Conservation (phyloP, 2,797 vertebrate genomes). For the Diglossa cyanea region DNA sequence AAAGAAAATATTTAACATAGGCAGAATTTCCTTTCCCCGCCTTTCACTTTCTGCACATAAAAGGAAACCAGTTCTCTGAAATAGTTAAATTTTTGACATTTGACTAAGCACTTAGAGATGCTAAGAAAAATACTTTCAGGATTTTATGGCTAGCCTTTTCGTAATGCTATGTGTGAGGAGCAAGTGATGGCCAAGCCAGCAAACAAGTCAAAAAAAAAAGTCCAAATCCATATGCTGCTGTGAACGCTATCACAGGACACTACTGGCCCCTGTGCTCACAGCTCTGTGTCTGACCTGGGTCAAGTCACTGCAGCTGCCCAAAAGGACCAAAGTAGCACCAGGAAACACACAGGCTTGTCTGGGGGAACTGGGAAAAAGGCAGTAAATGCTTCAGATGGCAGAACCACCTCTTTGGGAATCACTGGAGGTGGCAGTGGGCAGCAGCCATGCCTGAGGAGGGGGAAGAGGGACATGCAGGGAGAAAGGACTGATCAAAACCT, state of each 20-base stretch:
- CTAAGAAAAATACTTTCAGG: background rate
- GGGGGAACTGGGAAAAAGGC: background rate
- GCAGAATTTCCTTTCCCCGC: background rate
- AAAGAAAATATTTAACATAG: background rate
- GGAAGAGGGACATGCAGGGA: background rate
- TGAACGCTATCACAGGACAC: background rate
- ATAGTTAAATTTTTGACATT: slow-evolving; percentile 1
- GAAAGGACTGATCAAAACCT: background rate
- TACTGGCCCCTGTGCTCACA: background rate
- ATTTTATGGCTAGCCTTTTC: background rate
- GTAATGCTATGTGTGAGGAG: background rate
- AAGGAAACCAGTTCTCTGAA: background rate
- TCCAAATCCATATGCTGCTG: background rate
- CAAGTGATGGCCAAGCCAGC: background rate
- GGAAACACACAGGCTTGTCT: background rate
- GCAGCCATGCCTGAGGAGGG: background rate
- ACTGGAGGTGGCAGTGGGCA: background rate
- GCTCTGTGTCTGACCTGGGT: background rate
- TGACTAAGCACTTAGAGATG: slow-evolving; percentile 12
- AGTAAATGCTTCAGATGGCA: background rate
- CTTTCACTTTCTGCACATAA: background rate
- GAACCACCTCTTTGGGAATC: background rate
- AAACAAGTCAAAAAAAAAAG: background rate
- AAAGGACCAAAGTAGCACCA: background rate
- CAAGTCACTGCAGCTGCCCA: background rate